phyloP scores from a whole-genome alignment of 1,140 invertebrate species.

The Cotesia vestalis region DNA sequence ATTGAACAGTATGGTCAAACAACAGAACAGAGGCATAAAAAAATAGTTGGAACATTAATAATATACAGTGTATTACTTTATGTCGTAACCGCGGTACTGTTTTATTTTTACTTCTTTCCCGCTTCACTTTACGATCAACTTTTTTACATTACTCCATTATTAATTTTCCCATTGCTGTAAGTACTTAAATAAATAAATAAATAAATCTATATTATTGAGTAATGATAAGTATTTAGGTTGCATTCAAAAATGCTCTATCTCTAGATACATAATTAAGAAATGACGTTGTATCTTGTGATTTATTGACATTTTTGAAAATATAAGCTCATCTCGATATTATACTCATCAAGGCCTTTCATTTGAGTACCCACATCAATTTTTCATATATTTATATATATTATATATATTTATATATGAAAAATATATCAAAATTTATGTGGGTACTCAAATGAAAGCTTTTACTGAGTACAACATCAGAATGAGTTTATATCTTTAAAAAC shows the following conservation, averaged over 20 bases:
- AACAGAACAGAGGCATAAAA: slow-evolving; percentile 82
- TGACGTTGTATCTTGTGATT: too few relatives aligned
- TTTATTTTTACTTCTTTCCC: slow-evolving; percentile 83
- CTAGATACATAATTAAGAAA: background rate
- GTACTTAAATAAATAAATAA: slow-evolving; percentile 55
- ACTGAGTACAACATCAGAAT: too few relatives aligned
- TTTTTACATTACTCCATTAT: slow-evolving; percentile 76
- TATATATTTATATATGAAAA: too few relatives aligned
- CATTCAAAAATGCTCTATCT: slow-evolving; percentile 7
- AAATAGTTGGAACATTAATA: slow-evolving; percentile 80
- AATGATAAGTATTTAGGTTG: background rate
- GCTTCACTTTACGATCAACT: slow-evolving; percentile 74
- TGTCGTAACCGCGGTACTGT: slow-evolving; percentile 75
- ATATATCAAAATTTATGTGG: too few relatives aligned
- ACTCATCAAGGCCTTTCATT: too few relatives aligned
- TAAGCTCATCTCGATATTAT: too few relatives aligned
- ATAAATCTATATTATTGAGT: slow-evolving; percentile 26
- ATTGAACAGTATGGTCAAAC: slow-evolving; percentile 82
- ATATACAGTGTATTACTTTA: slow-evolving; percentile 84
- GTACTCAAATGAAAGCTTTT: too few relatives aligned
- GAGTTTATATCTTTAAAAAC: too few relatives aligned
- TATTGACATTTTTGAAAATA: too few relatives aligned
- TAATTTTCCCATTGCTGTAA: slow-evolving; percentile 83
- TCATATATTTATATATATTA: too few relatives aligned
- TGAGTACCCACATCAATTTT: too few relatives aligned